Conservation (phyloP, 2,888 invertebrate species). For the Scaptomyza cyrtandrae region DNA sequence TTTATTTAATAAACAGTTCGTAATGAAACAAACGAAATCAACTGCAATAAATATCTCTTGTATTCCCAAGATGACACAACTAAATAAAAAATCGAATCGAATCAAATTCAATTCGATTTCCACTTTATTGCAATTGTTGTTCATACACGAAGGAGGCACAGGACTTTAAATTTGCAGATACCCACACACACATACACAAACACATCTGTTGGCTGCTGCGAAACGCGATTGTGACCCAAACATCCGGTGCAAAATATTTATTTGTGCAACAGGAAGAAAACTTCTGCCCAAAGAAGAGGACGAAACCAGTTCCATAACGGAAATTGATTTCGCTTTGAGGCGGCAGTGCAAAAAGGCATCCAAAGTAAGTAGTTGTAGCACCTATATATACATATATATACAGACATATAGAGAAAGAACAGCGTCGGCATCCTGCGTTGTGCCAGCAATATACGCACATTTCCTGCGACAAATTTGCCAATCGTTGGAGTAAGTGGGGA, state of each 20-base stretch:
- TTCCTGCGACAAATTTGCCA: conserved; percentile 79
- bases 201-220: conserved; percentile 13
- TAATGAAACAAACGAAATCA: conserved; percentile 14
- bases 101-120: conserved; percentile 24
- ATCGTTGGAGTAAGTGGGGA: conserved; percentile 20
- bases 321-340: conserved; percentile 75
- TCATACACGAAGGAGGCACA: conserved; percentile 13
- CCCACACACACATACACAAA: not conserved
- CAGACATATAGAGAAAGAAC: not conserved
- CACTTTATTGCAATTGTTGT: conserved; percentile 22
- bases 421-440: conserved; percentile 6
- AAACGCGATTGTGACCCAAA: conserved; percentile 72
- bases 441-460: conserved; percentile 66
- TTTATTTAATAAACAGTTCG: not conserved
- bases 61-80: not conserved
- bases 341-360: conserved; percentile 26
- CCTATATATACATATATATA: conserved; percentile 10
- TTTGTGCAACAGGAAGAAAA: conserved; percentile 78
- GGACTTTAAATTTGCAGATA: conserved; percentile 29
- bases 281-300: conserved; percentile 50
- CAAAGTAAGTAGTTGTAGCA: conserved; percentile 12
- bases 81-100: not conserved
- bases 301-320: conserved; percentile 62
- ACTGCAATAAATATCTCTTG: not conserved
- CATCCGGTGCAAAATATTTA: conserved; percentile 78